phyloP scores from a whole-genome alignment of 2,113 vertebrate species.

The Grallaria varia region DNA sequence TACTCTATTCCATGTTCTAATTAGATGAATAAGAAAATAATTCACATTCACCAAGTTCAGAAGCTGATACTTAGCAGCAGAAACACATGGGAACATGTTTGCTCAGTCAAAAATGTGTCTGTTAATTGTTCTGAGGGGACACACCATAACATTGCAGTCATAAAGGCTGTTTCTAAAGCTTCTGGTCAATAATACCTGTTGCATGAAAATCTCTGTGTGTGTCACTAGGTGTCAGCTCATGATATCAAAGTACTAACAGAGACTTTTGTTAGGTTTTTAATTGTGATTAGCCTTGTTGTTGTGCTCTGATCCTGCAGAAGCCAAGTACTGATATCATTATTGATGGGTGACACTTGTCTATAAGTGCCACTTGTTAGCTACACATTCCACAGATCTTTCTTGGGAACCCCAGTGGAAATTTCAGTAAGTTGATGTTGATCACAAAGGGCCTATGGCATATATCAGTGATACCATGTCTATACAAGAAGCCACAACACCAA shows the following conservation, averaged over 20 bases:
- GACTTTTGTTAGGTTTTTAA: not conserved
- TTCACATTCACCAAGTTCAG: not conserved
- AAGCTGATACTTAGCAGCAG: not conserved
- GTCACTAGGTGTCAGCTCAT: not conserved
- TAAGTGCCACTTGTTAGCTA: not conserved
- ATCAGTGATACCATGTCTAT: not conserved
- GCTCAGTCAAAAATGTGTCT: accelerated
- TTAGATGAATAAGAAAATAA: not conserved
- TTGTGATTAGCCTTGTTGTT: not conserved
- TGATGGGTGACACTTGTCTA: not conserved
- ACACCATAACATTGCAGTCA: not conserved
- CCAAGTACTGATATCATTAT: not conserved
- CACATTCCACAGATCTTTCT: not conserved
- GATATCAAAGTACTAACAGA: not conserved
- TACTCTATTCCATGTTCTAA: not conserved
- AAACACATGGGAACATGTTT: accelerated
- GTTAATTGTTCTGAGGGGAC: not conserved
- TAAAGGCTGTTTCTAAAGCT: not conserved
- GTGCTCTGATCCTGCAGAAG: not conserved
- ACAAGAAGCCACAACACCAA: not conserved
- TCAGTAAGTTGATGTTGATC: not conserved
- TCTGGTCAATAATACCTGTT: not conserved
- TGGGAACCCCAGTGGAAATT: not conserved
- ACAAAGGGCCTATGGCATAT: not conserved
- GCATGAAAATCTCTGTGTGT: not conserved